Percentiles rank a stretch among this genome's conserved stretches.
Evolutionary conservation across 35 echinoderm and acorn worm genomes (phyloP).

Genomic region (Heliocidaris erythrogramma): DNA sequence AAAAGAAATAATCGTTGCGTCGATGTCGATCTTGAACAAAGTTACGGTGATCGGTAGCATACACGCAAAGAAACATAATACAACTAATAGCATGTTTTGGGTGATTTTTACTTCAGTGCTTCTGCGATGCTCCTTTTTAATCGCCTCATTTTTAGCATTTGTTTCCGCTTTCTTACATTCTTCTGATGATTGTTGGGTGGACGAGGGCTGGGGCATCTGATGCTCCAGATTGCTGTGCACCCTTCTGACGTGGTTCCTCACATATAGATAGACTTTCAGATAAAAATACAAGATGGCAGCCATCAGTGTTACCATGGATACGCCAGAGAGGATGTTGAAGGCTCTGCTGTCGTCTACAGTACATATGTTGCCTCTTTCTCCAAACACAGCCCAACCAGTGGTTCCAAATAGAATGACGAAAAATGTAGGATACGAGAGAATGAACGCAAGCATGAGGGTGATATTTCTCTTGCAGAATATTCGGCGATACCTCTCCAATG

Average conservation of each 20-base stretch:
- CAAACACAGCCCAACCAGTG: slow-evolving; percentile 28
- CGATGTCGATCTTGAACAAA: background rate
- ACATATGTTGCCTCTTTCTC: background rate
- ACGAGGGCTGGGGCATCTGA: background rate
- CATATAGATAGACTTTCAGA: slow-evolving; percentile 6
- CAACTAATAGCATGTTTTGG: slow-evolving; percentile 12
- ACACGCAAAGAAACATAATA: slow-evolving; percentile 27
- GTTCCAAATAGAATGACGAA: background rate
- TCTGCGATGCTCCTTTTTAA: background rate
- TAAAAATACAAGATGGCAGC: slow-evolving; percentile 31
- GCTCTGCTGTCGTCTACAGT: background rate
- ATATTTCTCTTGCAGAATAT: slow-evolving; percentile 19
- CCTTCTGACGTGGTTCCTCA: slow-evolving; percentile 20
- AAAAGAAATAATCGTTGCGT: background rate
- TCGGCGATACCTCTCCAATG: background rate
- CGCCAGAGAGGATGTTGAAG: slow-evolving; percentile 12
- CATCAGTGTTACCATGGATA: slow-evolving; percentile 36
- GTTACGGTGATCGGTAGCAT: background rate
- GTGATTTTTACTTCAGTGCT: slow-evolving; percentile 19
- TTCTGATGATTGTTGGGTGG: background rate
- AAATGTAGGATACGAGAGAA: background rate
- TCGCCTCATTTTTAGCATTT: background rate
- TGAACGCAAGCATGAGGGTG: background rate
- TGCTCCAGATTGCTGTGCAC: background rate
- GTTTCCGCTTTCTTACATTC: background rate